These are phyloP conservation scores for Myripristis murdjan DNA, from an alignment of 2,797 vertebrate species.

Conservation along the genomic window DNA sequence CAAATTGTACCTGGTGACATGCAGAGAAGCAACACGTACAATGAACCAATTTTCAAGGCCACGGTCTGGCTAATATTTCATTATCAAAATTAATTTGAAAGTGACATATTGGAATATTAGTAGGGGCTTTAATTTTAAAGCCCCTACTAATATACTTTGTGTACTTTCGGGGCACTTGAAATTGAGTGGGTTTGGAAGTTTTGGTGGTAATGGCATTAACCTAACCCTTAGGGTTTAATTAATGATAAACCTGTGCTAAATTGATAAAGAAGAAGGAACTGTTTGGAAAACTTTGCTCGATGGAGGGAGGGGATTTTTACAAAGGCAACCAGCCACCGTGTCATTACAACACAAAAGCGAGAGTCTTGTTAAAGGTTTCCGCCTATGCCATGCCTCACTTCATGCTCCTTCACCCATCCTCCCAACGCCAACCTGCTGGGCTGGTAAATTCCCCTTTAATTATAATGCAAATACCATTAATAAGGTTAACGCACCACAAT, in stretches of 20 bases:
- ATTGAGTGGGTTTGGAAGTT: too few species aligned
- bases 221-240: slow-evolving; percentile 13
- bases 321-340: slow-evolving; percentile 62
- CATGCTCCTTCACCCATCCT: slow-evolving; percentile 46
- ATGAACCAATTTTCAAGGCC: too few species aligned
- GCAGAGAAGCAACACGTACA: too few species aligned
- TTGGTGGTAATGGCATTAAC: too few species aligned
- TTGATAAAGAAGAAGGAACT: slow-evolving; percentile 27
- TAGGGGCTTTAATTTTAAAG: too few species aligned
- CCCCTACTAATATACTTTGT: too few species aligned
- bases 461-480: slow-evolving; percentile 82
- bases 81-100: too few species aligned
- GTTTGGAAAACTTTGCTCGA: slow-evolving; percentile 38
- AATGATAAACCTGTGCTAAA: slow-evolving; percentile 43
- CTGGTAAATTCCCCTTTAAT: slow-evolving; percentile 81
- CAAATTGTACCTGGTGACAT: too few species aligned
- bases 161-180: too few species aligned
- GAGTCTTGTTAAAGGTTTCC: slow-evolving; percentile 76
- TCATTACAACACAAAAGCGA: slow-evolving; percentile 66
- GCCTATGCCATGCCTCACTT: slow-evolving; percentile 64
- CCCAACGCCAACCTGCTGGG: slow-evolving; percentile 64
- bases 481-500: slow-evolving; percentile 79
- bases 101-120: too few species aligned
- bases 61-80: too few species aligned
- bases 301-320: slow-evolving; percentile 45